Percentiles rank a stretch among this genome's conserved stretches.
Evolutionary conservation across 1,140 invertebrate genomes (phyloP).

Genomic region (Elymnias hypermnestra): DNA sequence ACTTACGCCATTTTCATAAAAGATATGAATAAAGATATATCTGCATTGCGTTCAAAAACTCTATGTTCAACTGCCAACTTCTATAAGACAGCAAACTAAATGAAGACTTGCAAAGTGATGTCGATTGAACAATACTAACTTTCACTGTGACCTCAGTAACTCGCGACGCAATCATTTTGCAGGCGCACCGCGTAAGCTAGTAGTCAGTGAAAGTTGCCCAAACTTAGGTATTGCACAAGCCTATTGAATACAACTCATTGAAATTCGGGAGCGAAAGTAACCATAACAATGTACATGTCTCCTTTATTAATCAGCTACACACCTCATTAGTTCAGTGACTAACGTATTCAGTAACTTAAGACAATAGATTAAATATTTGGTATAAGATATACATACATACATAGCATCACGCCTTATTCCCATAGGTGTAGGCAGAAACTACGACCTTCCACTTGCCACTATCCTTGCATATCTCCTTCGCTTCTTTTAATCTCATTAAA

Average conservation of each 20-base stretch:
- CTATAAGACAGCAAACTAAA: slow-evolving; percentile 2
- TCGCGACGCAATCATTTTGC: slow-evolving; percentile 63
- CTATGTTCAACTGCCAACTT: not conserved
- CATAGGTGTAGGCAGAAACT: no score
- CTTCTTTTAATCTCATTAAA: no score
- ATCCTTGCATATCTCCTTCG: no score
- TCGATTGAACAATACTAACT: slow-evolving; percentile 58
- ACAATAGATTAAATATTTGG: no score
- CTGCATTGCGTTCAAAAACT: no score
- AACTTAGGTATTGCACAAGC: slow-evolving; percentile 71
- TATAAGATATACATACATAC: no score
- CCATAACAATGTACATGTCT: slow-evolving; percentile 23
- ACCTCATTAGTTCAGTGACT: no score
- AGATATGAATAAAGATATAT: no score
- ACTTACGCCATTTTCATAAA: not conserved
- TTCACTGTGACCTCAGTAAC: slow-evolving; percentile 61
- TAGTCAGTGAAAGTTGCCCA: slow-evolving; percentile 68
- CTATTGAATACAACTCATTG: slow-evolving; percentile 56
- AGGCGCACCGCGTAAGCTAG: slow-evolving; percentile 59
- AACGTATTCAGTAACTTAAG: no score
- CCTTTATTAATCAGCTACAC: slow-evolving; percentile 22
- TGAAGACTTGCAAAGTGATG: slow-evolving; percentile 20
- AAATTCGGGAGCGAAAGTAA: slow-evolving; percentile 70
- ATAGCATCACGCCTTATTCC: no score
- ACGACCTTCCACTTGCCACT: no score